These are phyloP conservation scores for Leucozona laternaria DNA, from an alignment of 2,888 invertebrate genomes.

Conservation along the genomic window DNA sequence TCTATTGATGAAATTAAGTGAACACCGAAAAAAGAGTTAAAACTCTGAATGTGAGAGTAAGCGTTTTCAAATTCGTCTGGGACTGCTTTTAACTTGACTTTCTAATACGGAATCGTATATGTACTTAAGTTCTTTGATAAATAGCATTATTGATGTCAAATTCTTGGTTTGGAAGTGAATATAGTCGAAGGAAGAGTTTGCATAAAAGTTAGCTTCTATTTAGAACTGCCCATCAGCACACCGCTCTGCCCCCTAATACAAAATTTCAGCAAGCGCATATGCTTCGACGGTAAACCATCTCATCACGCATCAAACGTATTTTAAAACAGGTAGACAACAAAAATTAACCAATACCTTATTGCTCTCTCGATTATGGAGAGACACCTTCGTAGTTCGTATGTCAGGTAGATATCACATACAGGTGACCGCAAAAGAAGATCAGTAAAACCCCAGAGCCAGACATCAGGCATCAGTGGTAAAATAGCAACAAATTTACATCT, in stretches of 20 bases:
- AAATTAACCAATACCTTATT: constrained; percentile 50
- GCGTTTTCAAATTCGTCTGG: no score
- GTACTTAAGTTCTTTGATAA: no score
- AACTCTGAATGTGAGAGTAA: no score
- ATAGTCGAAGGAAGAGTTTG: background rate
- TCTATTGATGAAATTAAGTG: no score
- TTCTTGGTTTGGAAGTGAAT: background rate
- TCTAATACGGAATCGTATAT: no score
- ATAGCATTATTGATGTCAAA: no score
- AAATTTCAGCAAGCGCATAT: background rate
- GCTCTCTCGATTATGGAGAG: constrained; percentile 55
- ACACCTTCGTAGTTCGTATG: constrained; percentile 44
- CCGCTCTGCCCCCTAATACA: background rate
- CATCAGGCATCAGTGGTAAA: constrained; percentile 11
- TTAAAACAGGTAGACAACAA: constrained; percentile 22
- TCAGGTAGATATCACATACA: constrained; percentile 14
- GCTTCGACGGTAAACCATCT: background rate
- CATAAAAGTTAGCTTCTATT: no score
- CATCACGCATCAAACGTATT: background rate
- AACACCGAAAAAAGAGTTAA: no score
- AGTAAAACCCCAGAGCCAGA: constrained; percentile 42
- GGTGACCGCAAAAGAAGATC: constrained; percentile 58
- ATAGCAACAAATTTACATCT: constrained; percentile 68
- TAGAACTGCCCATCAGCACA: background rate
- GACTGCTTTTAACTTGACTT: no score